Base-by-base conservation (phyloP, 2,888 invertebrate genomes). In the Pseudanteris insignis region DNA sequence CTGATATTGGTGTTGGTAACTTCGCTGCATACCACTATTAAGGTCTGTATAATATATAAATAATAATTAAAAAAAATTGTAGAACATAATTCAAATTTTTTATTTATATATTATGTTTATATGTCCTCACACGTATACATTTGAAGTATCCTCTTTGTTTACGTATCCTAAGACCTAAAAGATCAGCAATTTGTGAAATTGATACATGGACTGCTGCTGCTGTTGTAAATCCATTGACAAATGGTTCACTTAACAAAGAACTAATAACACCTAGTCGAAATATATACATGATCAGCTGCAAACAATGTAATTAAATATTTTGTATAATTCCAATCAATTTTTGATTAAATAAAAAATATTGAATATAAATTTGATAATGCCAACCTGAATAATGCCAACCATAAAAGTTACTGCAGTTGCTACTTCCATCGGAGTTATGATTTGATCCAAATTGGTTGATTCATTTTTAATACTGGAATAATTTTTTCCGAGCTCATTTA, bases 151-250 rank as follows among this genome's bases (percentile, higher is more conserved):
- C 86, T 70, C 83, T 86, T 61, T 84, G 82, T 30, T 82, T 84
- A 1, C 81, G 81, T 29, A 86, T 77, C 14, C 74, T 74, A 0
- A 88, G 74, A 21, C 88, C 88, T 11, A 88, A 71, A 0, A 88
- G 68, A 69, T 79, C 78, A 76, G 88, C 88, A 4, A 89, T 77
- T 80, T 95, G 95, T 1, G 92, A 91, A 0, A 89, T 84, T 15
- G 92, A 83, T 18, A 95, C 94, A 76, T 94, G 91, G 69, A 92
- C 85, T 0, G 94, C 91, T 9, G 93, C 91, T 0, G 91, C 95
- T 1, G 92, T 92, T 0, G 94, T 94, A 80, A 95, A 93, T 2
- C 93, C 94, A 60, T 90, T 91, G 4, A 94, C 91, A 69, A 95
- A 83, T 1, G 90, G 89, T 74, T 91, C 90, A 0, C 92, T 91